Percentiles rank a stretch among this genome's conserved stretches.
Conservation (phyloP, 2,888 invertebrate genomes). For the Stenurella melanura region DNA sequence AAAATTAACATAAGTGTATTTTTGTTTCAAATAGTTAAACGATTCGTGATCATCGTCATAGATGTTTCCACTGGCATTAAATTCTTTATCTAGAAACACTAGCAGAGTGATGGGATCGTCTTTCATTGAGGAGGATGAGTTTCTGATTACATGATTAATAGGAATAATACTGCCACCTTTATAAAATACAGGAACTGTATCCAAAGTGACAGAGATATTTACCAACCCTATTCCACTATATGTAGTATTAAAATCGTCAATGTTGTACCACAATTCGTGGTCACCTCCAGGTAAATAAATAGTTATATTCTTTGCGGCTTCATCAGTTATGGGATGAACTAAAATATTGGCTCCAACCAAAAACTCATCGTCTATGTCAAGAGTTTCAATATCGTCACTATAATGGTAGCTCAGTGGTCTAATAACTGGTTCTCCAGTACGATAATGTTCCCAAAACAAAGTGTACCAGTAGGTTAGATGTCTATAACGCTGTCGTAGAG, state of each 20-base stretch:
- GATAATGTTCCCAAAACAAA: constrained; percentile 89
- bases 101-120: constrained; percentile 58
- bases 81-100: constrained; percentile 53
- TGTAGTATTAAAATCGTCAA: constrained; percentile 27
- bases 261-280: constrained; percentile 42
- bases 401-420: constrained; percentile 92
- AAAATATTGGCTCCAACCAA: constrained; percentile 75
- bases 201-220: constrained; percentile 41
- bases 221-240: constrained; percentile 26
- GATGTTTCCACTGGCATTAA: constrained; percentile 82
- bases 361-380: constrained; percentile 86
- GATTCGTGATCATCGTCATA: constrained; percentile 94
- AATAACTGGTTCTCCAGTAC: constrained; percentile 89
- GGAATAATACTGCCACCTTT: constrained; percentile 59
- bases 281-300: constrained; percentile 46
- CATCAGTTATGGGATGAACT: constrained; percentile 38
- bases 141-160: constrained; percentile 53
- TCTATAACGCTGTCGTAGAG: constrained; percentile 86
- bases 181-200: constrained; percentile 39
- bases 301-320: constrained; percentile 23
- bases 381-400: constrained; percentile 84
- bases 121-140: constrained; percentile 54
- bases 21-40: constrained; percentile 70
- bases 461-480: constrained; percentile 94
- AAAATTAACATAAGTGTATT: constrained; percentile 35